These are phyloP conservation scores for Bugula neritina DNA, from an alignment of 2,888 invertebrate species.

Conservation along the genomic window DNA sequence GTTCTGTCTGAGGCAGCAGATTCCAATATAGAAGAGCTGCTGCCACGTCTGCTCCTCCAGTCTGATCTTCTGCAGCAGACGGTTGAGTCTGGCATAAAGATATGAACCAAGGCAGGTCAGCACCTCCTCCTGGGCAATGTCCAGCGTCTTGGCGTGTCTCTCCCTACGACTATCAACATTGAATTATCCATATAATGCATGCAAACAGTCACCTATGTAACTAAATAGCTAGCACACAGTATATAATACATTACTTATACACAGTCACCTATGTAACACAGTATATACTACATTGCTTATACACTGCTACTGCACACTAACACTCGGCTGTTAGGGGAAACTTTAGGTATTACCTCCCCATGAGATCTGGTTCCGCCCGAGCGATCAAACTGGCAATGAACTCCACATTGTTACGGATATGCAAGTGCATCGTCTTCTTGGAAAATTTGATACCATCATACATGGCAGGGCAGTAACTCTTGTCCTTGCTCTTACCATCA, in stretches of 20 bases:
- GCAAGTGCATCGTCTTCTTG: constrained; percentile 77
- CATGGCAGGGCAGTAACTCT: constrained; percentile 78
- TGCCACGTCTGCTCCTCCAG: constrained; percentile 92
- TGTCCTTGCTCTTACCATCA: constrained; percentile 72
- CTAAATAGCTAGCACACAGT: too few species aligned
- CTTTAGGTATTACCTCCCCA: constrained; percentile 75
- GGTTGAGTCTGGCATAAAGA: constrained; percentile 80
- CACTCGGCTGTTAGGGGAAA: too few species aligned
- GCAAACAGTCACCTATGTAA: too few species aligned
- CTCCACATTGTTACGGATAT: constrained; percentile 78
- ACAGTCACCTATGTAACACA: too few species aligned
- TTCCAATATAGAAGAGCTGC: constrained; percentile 72
- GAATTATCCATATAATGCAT: too few species aligned
- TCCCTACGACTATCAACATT: constrained; percentile 64
- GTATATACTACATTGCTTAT: too few species aligned
- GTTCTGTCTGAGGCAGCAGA: constrained; percentile 78
- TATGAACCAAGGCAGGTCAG: constrained; percentile 88
- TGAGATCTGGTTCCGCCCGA: constrained; percentile 82
- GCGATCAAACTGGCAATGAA: constrained; percentile 81
- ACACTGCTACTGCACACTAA: too few species aligned
- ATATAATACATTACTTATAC: too few species aligned
- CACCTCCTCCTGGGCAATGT: constrained; percentile 93
- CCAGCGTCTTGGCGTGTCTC: constrained; percentile 90
- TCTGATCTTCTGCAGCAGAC: constrained; percentile 75
- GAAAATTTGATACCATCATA: constrained; percentile 80